Evolutionary conservation across 2,797 vertebrate species (phyloP).

Genomic region (Falco cherrug): DNA sequence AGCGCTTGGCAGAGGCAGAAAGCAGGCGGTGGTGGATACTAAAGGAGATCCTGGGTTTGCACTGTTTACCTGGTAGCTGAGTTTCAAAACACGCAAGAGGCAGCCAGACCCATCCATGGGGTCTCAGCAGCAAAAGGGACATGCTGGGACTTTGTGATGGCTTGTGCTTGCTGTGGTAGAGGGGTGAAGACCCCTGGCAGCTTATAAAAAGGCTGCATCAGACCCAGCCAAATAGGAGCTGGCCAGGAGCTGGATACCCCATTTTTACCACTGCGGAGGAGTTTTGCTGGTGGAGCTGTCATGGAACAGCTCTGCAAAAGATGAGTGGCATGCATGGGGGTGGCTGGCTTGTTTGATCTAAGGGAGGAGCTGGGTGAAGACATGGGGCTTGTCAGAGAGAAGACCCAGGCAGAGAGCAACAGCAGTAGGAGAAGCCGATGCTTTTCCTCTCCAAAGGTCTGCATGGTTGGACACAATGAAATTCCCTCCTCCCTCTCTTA

Average conservation of each 20-base stretch:
- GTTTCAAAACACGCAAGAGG: neutral
- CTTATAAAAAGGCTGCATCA: neutral
- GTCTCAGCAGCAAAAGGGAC: neutral
- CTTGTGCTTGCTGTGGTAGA: neutral
- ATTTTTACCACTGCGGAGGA: neutral
- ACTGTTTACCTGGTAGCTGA: neutral
- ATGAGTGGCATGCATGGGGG: neutral
- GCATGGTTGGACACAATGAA: neutral
- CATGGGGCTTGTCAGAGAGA: neutral
- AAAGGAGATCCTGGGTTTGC: neutral
- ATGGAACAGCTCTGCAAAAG: neutral
- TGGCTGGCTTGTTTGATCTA: neutral
- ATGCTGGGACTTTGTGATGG: neutral
- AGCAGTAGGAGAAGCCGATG: neutral
- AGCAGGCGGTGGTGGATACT: neutral
- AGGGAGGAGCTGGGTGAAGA: neutral
- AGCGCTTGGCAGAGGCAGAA: neutral
- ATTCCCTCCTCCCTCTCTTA: neutral
- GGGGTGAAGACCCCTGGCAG: neutral
- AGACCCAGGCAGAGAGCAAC: neutral
- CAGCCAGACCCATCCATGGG: neutral
- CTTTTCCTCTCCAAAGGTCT: neutral
- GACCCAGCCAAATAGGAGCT: neutral
- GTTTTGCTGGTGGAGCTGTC: neutral
- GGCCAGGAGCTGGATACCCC: neutral